These are phyloP conservation scores for Ptyas mucosa DNA, from an alignment of 2,113 vertebrate genomes.

Conservation along the genomic window DNA sequence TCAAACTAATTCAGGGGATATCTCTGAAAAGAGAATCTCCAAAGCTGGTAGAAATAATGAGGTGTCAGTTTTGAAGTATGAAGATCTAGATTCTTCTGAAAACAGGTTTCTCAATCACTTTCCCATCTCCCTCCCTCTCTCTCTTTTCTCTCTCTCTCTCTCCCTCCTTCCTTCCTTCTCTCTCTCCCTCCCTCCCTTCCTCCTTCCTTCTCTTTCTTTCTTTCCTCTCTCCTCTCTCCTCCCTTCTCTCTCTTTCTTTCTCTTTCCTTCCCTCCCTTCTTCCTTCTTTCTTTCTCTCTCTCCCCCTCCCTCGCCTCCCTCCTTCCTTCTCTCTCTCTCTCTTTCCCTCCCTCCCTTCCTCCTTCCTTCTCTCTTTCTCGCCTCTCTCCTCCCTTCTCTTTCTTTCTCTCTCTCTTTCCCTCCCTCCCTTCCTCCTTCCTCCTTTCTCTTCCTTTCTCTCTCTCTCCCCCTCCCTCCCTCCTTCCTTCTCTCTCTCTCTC, in stretches of 20 bases:
- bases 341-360: background rate
- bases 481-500: accelerated
- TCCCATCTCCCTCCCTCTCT: background rate
- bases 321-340: background rate
- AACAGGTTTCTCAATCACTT: background rate
- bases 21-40: background rate
- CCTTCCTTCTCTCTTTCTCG: background rate
- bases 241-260: background rate
- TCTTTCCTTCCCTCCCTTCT: accelerated
- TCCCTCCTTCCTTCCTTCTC: too few relatives aligned
- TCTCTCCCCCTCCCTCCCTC: too few relatives aligned
- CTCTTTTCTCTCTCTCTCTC: accelerated
- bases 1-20: background rate
- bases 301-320: too few relatives aligned
- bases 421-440: background rate
- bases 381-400: too few relatives aligned
- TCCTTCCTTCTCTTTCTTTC: accelerated
- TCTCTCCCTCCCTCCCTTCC: too few relatives aligned
- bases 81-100: background rate
- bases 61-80: background rate
- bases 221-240: too few relatives aligned
- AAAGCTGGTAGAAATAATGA: background rate
- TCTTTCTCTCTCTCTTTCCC: too few relatives aligned
- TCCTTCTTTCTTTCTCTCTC: background rate
- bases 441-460: background rate